Evolutionary conservation across 2,888 invertebrate genomes (phyloP), one percentile per base, ranked within the genome.

Genomic region (Proisotoma minuta): DNA sequence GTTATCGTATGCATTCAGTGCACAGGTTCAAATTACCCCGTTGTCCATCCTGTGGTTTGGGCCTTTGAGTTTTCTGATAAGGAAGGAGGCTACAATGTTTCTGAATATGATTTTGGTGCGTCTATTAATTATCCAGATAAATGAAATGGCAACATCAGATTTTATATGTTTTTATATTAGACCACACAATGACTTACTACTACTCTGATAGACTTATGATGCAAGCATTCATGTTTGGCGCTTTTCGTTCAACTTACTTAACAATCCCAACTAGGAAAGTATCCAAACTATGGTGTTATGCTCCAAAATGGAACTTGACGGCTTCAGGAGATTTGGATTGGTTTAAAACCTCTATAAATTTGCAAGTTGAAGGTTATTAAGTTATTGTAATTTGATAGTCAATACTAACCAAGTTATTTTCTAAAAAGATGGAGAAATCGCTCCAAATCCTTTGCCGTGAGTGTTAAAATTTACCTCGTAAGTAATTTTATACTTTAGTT

Each of bases 391-490:
- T 5, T 47, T 47, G 5, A 47, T 5, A 47, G n/a, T 10, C n/a
- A 10, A 15, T 15, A 47, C 12, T 20, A 18, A 18, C n/a, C 5
- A 15, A 18, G 5, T 24, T 12, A 50, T 50, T 22, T 50, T 26
- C 23, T 3, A 12, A 50, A 22, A 27, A 24, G 51, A 51, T 51
- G 26, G 27, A n/a, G 10, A 26, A 12, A 15, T 26, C 5, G 51
- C 51, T 27, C 8, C 24, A 51, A 51, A 51, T 51, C 51, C 51
- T 4, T 28, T 28, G 4, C 18, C 4, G 49, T 49, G 18, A 51
- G n/a, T n/a, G n/a, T n/a, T n/a, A 43, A n/a, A 18, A 43, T 43
- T 43, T 34, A 12, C 34, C 34, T 10, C 34, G 12, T 10, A 34
- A 34, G 12, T 8, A 8, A 34, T 34, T 34, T 10, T 12, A 34